These are phyloP conservation scores for Ptychobarbus kaznakovi DNA, from an alignment of 2,797 vertebrate genomes.

Conservation along the genomic window DNA sequence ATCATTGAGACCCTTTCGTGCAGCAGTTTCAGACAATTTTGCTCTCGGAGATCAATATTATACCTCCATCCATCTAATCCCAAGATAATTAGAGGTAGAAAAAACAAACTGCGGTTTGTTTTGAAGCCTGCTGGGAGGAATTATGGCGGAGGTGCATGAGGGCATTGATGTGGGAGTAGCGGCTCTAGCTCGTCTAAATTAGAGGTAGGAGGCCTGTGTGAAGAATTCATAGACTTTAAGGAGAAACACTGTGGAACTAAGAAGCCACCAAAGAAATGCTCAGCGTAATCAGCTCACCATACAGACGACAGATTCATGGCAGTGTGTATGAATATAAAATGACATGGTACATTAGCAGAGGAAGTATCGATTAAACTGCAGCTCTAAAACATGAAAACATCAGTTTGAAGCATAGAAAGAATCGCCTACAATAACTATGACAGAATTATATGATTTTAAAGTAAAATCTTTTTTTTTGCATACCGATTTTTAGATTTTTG, in stretches of 20 bases:
- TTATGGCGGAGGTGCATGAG: constrained; percentile 33
- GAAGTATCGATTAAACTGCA: not conserved
- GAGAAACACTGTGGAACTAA: constrained; percentile 32
- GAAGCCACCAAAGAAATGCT: constrained; percentile 8
- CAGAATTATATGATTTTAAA: not conserved
- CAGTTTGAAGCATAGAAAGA: not conserved
- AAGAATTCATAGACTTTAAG: constrained; percentile 37
- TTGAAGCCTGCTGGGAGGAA: constrained; percentile 34
- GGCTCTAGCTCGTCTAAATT: constrained; percentile 47
- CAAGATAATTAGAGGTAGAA: constrained; percentile 30
- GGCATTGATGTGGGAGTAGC: constrained; percentile 48
- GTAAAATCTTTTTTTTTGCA: too few relatives aligned
- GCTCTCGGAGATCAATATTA: constrained; percentile 17
- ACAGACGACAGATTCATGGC: constrained; percentile 8
- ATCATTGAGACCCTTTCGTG: not conserved
- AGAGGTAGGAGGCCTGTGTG: constrained; percentile 41
- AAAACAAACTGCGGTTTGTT: constrained; percentile 10
- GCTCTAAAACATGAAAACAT: not conserved
- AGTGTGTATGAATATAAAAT: constrained; percentile 17
- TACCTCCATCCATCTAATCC: constrained; percentile 10
- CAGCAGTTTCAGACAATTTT: constrained; percentile 3
- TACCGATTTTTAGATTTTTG: not conserved
- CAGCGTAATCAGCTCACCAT: constrained; percentile 15
- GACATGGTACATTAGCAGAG: not conserved
- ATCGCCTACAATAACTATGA: not conserved